phyloP scores from a whole-genome alignment of 2,797 vertebrate species.

The Sebastes nivosus region DNA sequence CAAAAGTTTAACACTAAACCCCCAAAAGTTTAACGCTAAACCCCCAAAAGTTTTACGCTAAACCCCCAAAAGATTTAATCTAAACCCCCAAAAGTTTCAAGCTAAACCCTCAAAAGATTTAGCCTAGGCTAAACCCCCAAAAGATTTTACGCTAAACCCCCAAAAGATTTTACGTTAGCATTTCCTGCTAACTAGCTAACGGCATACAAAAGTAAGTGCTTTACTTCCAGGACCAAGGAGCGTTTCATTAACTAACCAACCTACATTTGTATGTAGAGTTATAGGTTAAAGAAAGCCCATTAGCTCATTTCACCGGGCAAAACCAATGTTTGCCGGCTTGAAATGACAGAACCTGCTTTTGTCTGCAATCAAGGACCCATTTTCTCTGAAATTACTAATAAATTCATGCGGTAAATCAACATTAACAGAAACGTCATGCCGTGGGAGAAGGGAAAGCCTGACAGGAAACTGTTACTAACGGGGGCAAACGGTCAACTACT shows the following conservation, averaged over 20 bases:
- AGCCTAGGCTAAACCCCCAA: too few relatives aligned
- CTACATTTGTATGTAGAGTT: neutral
- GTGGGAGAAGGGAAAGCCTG: neutral
- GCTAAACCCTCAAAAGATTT: too few relatives aligned
- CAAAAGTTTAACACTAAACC: too few relatives aligned
- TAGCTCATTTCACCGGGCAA: neutral
- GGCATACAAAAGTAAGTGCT: neutral
- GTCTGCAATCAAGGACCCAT: neutral
- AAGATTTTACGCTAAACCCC: too few relatives aligned
- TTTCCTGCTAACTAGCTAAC: neutral
- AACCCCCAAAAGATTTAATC: too few relatives aligned
- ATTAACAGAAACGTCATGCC: neutral
- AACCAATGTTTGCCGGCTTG: neutral
- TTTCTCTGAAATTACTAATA: neutral
- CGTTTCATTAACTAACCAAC: neutral
- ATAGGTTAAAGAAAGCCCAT: neutral
- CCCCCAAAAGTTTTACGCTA: too few relatives aligned
- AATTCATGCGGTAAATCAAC: neutral
- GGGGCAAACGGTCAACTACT: slow-evolving; percentile 8
- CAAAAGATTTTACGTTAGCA: neutral
- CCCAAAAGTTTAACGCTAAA: too few relatives aligned
- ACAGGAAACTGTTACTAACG: neutral
- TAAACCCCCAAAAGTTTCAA: too few relatives aligned
- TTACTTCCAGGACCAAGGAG: neutral
- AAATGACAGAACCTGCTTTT: neutral